A percentile compares a stretch with the other conserved stretches of the same genome.
These are phyloP conservation scores for Glyptemys insculpta DNA, from an alignment of 2,797 vertebrate species.

Conservation along the genomic window DNA sequence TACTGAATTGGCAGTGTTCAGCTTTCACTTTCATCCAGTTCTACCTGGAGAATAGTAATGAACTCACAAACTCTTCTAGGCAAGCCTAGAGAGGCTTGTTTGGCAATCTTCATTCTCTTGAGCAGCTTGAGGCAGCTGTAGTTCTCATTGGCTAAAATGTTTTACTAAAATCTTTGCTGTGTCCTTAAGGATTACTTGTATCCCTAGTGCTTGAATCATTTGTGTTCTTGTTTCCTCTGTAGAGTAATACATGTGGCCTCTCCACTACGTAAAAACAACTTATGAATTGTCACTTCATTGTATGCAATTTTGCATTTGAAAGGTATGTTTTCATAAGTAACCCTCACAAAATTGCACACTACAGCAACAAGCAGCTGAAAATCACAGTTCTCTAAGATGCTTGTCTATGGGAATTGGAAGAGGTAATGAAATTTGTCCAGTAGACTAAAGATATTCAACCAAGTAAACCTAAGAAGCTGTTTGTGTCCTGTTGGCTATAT, in stretches of 20 bases:
- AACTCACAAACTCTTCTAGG: background rate
- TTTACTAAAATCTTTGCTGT: background rate
- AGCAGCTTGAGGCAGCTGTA: background rate
- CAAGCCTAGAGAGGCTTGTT: background rate
- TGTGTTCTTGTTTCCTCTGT: conserved; percentile 6
- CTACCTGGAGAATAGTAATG: background rate
- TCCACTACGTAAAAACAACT: background rate
- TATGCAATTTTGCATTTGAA: background rate
- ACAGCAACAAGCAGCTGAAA: background rate
- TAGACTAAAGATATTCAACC: background rate
- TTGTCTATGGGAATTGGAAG: background rate
- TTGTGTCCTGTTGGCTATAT: background rate
- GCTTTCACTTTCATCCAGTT: background rate
- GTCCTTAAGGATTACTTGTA: background rate
- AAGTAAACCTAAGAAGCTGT: background rate
- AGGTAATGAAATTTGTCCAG: background rate
- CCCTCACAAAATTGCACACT: background rate
- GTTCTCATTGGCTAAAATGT: background rate
- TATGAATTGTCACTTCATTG: background rate
- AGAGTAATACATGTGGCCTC: background rate
- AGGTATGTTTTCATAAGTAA: background rate
- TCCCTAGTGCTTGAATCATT: background rate
- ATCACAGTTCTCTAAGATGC: background rate
- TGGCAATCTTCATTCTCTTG: background rate
- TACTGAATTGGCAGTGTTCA: background rate